phyloP scores from a whole-genome alignment of 2,888 invertebrate genomes.

The Agelastica alni region DNA sequence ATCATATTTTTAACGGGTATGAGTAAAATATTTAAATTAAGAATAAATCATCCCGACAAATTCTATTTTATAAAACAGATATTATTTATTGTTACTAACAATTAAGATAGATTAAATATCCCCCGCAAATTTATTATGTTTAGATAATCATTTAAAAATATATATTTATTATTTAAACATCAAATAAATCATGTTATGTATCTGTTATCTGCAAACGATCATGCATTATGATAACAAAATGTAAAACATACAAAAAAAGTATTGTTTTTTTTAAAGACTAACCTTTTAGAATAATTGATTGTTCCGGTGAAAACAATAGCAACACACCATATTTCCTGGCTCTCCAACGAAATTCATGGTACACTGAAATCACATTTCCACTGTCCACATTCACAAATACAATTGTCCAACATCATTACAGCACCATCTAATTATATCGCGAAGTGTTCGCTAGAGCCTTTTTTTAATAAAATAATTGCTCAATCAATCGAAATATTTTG shows the following conservation, averaged over 20 bases:
- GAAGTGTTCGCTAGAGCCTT: neutral
- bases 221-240: no score
- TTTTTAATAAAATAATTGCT: neutral
- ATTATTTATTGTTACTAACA: no score
- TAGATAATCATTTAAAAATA: no score
- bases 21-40: no score
- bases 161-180: no score
- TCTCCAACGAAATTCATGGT: conserved; percentile 1
- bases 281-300: conserved; percentile 3
- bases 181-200: no score
- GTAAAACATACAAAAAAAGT: neutral
- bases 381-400: conserved; percentile 5
- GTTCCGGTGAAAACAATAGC: conserved; percentile 3
- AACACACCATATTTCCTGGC: conserved; percentile 1
- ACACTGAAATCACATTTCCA: conserved; percentile 19
- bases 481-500: neutral
- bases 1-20: no score
- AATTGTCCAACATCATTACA: conserved; percentile 2
- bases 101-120: no score
- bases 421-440: conserved; percentile 6
- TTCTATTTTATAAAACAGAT: no score
- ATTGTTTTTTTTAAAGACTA: neutral
- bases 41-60: no score
- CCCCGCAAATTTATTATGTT: no score
- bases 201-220: no score